Percentiles rank a stretch among this genome's conserved stretches.
phyloP scores from a whole-genome alignment of 2,888 invertebrate genomes.

The Lamellibrachia columna region DNA sequence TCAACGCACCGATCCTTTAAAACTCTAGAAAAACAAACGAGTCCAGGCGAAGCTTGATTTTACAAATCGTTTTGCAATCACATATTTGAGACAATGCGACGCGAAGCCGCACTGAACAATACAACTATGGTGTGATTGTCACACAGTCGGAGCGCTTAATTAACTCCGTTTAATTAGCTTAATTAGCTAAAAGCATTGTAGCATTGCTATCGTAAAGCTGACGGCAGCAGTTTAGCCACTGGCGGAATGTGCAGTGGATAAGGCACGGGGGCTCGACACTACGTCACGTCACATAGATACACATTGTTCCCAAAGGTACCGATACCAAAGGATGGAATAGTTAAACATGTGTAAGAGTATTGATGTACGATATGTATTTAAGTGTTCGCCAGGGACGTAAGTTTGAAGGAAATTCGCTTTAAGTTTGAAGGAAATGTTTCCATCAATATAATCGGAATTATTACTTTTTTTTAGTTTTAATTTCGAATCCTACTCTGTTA shows the following conservation, averaged over 20 bases:
- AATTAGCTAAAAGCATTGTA: background rate
- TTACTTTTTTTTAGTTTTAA: too few species aligned
- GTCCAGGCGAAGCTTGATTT: background rate
- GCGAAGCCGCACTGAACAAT: background rate
- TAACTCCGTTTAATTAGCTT: conserved; percentile 1
- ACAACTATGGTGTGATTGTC: background rate
- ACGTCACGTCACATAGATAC: background rate
- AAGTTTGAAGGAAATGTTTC: too few species aligned
- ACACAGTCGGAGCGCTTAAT: background rate
- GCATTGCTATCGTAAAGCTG: background rate
- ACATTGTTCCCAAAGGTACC: background rate
- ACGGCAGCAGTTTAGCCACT: background rate
- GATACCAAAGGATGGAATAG: background rate
- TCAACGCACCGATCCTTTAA: background rate
- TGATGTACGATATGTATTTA: background rate
- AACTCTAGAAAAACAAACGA: background rate
- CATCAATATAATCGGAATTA: too few species aligned
- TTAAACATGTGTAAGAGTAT: background rate
- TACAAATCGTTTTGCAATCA: background rate
- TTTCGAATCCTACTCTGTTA: too few species aligned
- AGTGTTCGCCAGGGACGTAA: too few species aligned
- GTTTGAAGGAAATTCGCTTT: too few species aligned
- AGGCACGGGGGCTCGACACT: background rate
- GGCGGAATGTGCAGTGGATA: background rate
- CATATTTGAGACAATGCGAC: conserved; percentile 10